Evolutionary conservation across 2,888 invertebrate genomes (phyloP), one percentile per base, ranked within the genome.

Genomic region (Brachypalpus laphriformis): DNA sequence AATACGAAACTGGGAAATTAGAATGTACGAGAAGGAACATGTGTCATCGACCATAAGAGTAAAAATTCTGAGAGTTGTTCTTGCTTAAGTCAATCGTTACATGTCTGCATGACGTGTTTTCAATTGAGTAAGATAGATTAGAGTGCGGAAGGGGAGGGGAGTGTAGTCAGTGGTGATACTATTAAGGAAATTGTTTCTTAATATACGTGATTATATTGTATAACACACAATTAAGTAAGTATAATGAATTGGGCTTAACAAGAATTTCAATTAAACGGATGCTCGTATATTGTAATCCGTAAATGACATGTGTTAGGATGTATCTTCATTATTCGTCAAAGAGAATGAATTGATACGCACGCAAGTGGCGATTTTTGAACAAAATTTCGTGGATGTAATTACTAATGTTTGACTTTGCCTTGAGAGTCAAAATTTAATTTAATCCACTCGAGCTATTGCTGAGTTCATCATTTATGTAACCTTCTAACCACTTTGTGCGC

Each of bases 1-100:
- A 51, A 72, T 31, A 61, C 3, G 49, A 37, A 37, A 16, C 25
- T 42, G 20, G 61, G 63, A 7, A 54, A 57, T 70, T 57, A 45
- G 70, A 25, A 45, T 6, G 14, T 40, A 59, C 25, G 8, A 51
- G 25, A 6, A 45, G 2, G 25, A 4, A 28, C 16, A 54, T 28
- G 54, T 54, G 31, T 31, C 54, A 54, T 54, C 25, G 54, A 68
- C 8, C 18, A 47, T 7, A 2, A 3, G 2, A 42, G 42, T 22
- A 42, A 16, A 25, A 40, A 40, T 28, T 11, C 3, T 28, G n/a
- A 47, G 34, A 9, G 34, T 18, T 20, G 4, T 16, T 14, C 16
- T 45, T 56, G 25, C 25, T 47, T 16, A n/a, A 49, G 59, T 37
- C 37, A 37, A 59, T 49, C 49, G 56, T 16, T 45, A 22, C 45